Percentiles rank a stretch among this genome's conserved stretches.
Conservation (phyloP, 2,888 invertebrate genomes). For the Bursaphelenchus okinawaensis region DNA sequence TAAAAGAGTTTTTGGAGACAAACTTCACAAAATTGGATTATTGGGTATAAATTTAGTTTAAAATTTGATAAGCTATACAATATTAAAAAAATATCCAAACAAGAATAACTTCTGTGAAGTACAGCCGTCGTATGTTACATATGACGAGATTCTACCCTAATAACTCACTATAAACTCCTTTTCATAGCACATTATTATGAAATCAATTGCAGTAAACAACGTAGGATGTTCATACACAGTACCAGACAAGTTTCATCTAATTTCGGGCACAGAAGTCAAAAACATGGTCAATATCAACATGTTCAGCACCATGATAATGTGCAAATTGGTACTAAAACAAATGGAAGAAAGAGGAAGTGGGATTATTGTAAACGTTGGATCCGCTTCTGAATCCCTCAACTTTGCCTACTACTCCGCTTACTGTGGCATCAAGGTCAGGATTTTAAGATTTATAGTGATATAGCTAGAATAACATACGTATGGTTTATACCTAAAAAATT, state of each 20-base stretch:
- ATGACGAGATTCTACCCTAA: too few species aligned
- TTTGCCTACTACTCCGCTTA: neutral
- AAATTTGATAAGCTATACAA: too few species aligned
- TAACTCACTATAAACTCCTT: too few species aligned
- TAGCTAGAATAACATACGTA: too few species aligned
- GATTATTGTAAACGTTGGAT: constrained; percentile 59
- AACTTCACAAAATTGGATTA: constrained; percentile 28
- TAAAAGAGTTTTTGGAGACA: constrained; percentile 30
- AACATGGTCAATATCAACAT: constrained; percentile 53
- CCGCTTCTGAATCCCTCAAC: neutral
- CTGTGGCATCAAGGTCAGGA: neutral
- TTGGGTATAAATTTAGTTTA: too few species aligned
- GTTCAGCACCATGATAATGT: constrained; percentile 75
- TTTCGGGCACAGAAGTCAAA: neutral
- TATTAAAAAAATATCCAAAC: too few species aligned
- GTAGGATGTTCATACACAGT: constrained; percentile 76
- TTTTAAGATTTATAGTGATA: too few species aligned
- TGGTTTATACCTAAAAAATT: too few species aligned
- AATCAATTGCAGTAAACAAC: constrained; percentile 82
- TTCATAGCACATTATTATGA: too few species aligned
- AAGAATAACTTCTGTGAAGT: too few species aligned
- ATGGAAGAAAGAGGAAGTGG: constrained; percentile 77
- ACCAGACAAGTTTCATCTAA: neutral
- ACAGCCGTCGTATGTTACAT: too few species aligned
- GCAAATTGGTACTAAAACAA: constrained; percentile 73